Evolutionary conservation across 2,888 invertebrate species (phyloP), one percentile per base, ranked within the genome.

Genomic region (Oscheius sp.): DNA sequence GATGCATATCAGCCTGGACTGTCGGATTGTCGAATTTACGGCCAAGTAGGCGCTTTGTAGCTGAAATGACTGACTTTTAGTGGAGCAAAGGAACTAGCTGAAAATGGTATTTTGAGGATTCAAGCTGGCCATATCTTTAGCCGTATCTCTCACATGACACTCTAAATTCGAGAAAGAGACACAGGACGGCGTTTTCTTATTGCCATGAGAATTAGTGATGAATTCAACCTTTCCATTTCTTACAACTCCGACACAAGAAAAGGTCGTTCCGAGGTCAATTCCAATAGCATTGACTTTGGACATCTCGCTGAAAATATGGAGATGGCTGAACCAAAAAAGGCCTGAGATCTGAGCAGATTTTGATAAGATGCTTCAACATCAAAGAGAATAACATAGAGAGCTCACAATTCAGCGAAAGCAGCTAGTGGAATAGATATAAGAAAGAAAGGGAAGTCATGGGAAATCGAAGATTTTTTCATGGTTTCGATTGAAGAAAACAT

Each of bases 181-280:
- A 82, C 89, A 89, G 65, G 91, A 91, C 23, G 92, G 92, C 70
- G 92, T 92, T 12, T 91, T 92, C 79, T 91, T 88, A 37, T 37
- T 37, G 3, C 48, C 48, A 23, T 25, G 25, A 6, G 48, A 6
- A 48, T 17, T 48, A 6, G 48, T 20, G 20, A 48, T 17, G 20
- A 3, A 6, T 23, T 23, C 25, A 3, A 25, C 10, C 37, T 37
- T 37, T 15, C 37, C 37, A 37, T 37, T 88, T 78, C 88, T 87
- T 80, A 89, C 89, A 83, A 83, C 82, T 71, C 83, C 84, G 20
- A 86, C 85, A 63, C 83, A 86, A 6, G 89, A 89, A 77, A 86
- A 89, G 3, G 89, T 89, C 1, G 89, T 89, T 5, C 89, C 89
- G 65, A 89, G 76, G 81, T 89, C 89, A 69, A 89, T 88, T 45